Conservation (phyloP, 1,140 invertebrate genomes). For the Gonatopus flavifemur region DNA sequence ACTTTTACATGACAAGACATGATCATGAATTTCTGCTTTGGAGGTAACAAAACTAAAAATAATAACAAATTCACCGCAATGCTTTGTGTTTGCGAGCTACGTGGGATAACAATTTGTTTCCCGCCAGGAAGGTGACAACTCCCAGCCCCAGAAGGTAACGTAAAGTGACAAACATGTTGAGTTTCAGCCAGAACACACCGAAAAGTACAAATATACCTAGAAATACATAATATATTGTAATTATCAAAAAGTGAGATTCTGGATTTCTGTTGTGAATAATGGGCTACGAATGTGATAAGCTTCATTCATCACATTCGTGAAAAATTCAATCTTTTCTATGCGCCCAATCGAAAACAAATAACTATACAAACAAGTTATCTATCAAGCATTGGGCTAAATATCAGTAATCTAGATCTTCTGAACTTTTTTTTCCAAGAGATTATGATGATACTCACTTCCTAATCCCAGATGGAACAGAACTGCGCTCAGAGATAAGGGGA, state of each 20-base stretch:
- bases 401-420: conserved; percentile 3
- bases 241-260: too few relatives aligned
- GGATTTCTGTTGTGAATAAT: conserved; percentile 49
- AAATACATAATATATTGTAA: conserved; percentile 37
- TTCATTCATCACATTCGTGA: conserved; percentile 39
- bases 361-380: conserved; percentile 22
- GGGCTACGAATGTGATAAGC: conserved; percentile 47
- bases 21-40: too few relatives aligned
- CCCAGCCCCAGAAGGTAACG: conserved; percentile 84
- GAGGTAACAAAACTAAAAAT: background rate
- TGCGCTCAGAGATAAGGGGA: conserved; percentile 75
- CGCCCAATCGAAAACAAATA: conserved; percentile 46
- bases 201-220: conserved; percentile 85
- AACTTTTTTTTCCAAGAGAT: background rate
- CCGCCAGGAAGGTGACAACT: conserved; percentile 85
- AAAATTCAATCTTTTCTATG: conserved; percentile 47
- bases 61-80: conserved; percentile 20
- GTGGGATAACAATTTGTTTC: conserved; percentile 82
- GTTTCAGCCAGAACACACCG: conserved; percentile 84
- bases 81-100: conserved; percentile 63
- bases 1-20: too few relatives aligned
- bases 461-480: conserved; percentile 87
- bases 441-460: conserved; percentile 59
- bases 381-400: conserved; percentile 40
- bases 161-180: conserved; percentile 96